These are phyloP conservation scores for Cydia strobilella DNA, from an alignment of 1,140 invertebrate species.

Conservation along the genomic window DNA sequence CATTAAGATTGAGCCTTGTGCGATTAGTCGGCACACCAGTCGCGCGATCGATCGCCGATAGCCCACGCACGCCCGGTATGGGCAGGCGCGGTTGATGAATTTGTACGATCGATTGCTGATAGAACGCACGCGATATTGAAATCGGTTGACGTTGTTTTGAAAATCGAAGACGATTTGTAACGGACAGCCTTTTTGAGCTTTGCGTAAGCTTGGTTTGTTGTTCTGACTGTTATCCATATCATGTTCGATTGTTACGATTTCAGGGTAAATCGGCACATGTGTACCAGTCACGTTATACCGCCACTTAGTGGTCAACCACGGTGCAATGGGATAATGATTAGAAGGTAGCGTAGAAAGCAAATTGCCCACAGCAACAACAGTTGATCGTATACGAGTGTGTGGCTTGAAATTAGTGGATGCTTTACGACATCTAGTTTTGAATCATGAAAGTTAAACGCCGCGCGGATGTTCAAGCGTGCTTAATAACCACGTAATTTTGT, in stretches of 20 bases:
- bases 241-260: background rate
- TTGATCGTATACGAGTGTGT: background rate
- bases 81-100: background rate
- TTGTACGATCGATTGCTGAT: constrained; percentile 16
- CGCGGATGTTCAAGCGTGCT: no score
- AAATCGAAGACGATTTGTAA: constrained; percentile 5
- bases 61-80: constrained; percentile 11
- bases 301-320: constrained; percentile 12
- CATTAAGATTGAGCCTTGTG: constrained; percentile 54
- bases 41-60: constrained; percentile 44
- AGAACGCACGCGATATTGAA: background rate
- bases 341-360: constrained; percentile 15
- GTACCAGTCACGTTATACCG: background rate
- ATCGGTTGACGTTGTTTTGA: constrained; percentile 7
- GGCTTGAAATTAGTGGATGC: background rate
- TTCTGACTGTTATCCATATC: no score
- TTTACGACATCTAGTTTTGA: background rate
- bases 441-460: background rate
- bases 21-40: constrained; percentile 42
- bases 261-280: background rate
- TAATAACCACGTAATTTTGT: no score
- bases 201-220: no score
- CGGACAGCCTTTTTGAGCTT: background rate
- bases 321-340: background rate
- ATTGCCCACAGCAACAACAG: background rate